phyloP scores from a whole-genome alignment of 2,797 vertebrate genomes.

The Sitta carolinensis region DNA sequence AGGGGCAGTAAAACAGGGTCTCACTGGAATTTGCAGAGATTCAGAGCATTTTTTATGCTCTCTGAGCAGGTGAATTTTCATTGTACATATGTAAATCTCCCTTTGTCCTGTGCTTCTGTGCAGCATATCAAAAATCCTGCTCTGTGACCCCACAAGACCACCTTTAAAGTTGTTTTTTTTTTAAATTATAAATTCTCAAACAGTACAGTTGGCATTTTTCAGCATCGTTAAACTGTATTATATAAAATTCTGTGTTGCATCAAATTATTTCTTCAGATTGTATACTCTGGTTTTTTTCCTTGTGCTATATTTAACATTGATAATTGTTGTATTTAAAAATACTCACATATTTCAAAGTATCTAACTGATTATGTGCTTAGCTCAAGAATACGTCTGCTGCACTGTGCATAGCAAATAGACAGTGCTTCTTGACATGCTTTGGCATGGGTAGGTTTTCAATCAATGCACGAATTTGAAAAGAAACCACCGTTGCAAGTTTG shows the following conservation, averaged over 20 bases:
- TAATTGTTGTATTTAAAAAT: slow-evolving; percentile 6
- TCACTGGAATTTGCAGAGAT: not conserved
- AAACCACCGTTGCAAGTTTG: not conserved
- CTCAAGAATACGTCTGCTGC: not conserved
- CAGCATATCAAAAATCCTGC: not conserved
- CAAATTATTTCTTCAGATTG: not conserved
- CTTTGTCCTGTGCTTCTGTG: not conserved
- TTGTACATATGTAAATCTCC: not conserved
- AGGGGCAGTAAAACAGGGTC: not conserved
- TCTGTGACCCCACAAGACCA: not conserved
- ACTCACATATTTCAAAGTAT: not conserved
- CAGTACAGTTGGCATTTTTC: not conserved
- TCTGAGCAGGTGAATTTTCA: not conserved
- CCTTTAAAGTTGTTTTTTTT: not conserved
- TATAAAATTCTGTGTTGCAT: not conserved
- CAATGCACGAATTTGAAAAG: not conserved
- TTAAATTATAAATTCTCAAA: not conserved
- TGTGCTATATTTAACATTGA: not conserved
- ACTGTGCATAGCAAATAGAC: not conserved
- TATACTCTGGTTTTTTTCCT: not conserved
- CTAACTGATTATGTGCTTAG: not conserved
- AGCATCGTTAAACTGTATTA: not conserved
- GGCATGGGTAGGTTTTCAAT: not conserved
- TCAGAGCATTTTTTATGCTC: not conserved
- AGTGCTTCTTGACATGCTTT: not conserved